Evolutionary conservation across 2,113 vertebrate species (phyloP).

Genomic region (Garra rufa): DNA sequence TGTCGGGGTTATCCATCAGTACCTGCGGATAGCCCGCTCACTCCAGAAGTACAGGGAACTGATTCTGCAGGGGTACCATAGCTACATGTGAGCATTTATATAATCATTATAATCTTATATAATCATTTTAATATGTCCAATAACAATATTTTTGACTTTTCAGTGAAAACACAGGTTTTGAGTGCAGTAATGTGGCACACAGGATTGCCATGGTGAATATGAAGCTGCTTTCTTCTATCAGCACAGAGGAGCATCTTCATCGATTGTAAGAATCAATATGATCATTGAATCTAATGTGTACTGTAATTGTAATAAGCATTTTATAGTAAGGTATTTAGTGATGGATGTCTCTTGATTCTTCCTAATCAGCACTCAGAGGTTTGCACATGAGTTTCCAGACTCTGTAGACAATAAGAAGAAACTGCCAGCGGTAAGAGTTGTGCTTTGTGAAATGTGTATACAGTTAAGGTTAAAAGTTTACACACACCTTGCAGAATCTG

Average conservation of each 20-base stretch:
- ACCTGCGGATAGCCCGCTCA: constrained; percentile 74
- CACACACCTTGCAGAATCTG: too few species aligned
- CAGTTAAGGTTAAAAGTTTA: too few species aligned
- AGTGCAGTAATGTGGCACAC: constrained; percentile 75
- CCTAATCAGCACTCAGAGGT: constrained; percentile 49
- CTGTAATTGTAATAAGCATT: background rate
- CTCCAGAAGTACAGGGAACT: constrained; percentile 78
- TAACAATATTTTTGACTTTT: constrained; percentile 32
- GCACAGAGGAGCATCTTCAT: constrained; percentile 64
- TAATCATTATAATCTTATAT: background rate
- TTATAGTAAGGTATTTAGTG: background rate
- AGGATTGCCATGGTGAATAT: constrained; percentile 73
- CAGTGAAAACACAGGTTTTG: constrained; percentile 76
- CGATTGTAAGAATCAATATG: constrained; percentile 73
- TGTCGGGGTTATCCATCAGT: constrained; percentile 83
- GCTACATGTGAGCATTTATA: constrained; percentile 80
- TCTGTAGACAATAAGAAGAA: constrained; percentile 65
- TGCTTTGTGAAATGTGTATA: background rate
- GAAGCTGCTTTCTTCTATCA: constrained; percentile 77
- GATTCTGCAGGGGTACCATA: constrained; percentile 83
- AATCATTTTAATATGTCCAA: background rate
- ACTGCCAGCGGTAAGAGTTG: constrained; percentile 79
- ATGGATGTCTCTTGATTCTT: background rate
- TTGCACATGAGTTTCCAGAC: constrained; percentile 62
- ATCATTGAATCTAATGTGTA: background rate